Conservation (phyloP, 2,113 vertebrate species). For the Entomyzon cyanotis region DNA sequence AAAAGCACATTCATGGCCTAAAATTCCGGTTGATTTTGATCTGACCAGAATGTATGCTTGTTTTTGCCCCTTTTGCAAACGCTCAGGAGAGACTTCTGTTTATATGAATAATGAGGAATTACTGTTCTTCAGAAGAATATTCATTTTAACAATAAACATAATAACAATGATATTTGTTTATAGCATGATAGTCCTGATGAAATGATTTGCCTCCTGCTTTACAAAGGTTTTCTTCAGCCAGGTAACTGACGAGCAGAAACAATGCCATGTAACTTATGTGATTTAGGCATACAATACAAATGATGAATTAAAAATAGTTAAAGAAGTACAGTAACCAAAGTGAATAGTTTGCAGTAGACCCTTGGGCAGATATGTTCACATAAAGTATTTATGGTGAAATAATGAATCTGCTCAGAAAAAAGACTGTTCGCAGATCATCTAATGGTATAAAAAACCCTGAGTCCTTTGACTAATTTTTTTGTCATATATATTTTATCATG, state of each 20-base stretch:
- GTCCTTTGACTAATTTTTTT: neutral
- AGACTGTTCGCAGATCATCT: neutral
- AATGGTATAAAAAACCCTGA: accelerated
- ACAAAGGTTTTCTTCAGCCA: neutral
- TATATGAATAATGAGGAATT: neutral
- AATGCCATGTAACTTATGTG: neutral
- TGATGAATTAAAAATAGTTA: neutral
- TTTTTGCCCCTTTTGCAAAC: neutral
- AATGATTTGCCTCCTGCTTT: neutral
- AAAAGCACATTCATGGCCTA: neutral
- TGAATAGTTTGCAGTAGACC: neutral
- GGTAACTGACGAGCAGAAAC: neutral
- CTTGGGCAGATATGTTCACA: neutral
- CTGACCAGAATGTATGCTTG: neutral
- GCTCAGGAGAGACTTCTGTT: neutral
- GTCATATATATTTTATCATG: neutral
- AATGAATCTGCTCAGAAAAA: neutral
- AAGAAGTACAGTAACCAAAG: neutral
- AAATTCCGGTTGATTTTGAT: neutral
- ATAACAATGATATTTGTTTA: neutral
- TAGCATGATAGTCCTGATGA: neutral
- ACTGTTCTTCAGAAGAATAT: neutral
- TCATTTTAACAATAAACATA: neutral
- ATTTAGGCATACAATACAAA: neutral
- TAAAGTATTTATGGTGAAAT: conserved; percentile 1